These are phyloP conservation scores for Natrix natrix DNA, from an alignment of 2,797 vertebrate genomes.

Conservation along the genomic window DNA sequence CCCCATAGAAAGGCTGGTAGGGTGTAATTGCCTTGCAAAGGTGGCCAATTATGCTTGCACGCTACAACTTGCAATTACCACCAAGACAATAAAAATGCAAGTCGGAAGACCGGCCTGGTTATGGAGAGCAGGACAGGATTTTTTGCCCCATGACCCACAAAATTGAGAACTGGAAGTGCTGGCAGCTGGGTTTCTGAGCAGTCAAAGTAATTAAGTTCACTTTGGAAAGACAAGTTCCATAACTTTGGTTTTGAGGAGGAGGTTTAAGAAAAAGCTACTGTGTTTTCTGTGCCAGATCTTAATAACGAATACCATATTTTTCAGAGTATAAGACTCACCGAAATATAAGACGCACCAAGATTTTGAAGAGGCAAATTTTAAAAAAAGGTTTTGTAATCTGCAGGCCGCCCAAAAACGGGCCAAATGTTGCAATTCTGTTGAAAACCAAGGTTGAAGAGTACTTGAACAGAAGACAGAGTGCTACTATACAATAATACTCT, in stretches of 20 bases:
- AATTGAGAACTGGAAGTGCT: slow-evolving; percentile 36
- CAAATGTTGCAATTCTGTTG: neutral
- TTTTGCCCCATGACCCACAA: slow-evolving; percentile 48
- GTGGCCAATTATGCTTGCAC: slow-evolving; percentile 8
- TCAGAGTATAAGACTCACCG: too few relatives aligned
- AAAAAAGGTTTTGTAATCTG: too few relatives aligned
- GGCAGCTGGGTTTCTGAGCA: slow-evolving; percentile 25
- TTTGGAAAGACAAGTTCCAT: slow-evolving; percentile 1
- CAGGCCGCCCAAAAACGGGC: too few relatives aligned
- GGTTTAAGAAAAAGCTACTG: slow-evolving; percentile 4
- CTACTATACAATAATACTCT: neutral
- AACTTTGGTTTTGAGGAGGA: slow-evolving; percentile 48
- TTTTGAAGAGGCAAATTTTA: too few relatives aligned
- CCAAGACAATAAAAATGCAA: slow-evolving; percentile 39
- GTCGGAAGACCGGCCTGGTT: slow-evolving; percentile 23
- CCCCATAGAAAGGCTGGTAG: neutral
- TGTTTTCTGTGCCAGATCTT: neutral
- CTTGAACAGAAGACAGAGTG: neutral
- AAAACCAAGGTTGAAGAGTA: neutral
- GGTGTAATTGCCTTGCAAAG: neutral
- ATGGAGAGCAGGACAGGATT: slow-evolving; percentile 34
- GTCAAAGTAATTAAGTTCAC: slow-evolving; percentile 28
- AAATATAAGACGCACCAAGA: too few relatives aligned
- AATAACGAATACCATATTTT: neutral
- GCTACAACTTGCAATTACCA: slow-evolving; percentile 29